phyloP scores from a whole-genome alignment of 2,888 invertebrate genomes.

The Galerucella pusilla region DNA sequence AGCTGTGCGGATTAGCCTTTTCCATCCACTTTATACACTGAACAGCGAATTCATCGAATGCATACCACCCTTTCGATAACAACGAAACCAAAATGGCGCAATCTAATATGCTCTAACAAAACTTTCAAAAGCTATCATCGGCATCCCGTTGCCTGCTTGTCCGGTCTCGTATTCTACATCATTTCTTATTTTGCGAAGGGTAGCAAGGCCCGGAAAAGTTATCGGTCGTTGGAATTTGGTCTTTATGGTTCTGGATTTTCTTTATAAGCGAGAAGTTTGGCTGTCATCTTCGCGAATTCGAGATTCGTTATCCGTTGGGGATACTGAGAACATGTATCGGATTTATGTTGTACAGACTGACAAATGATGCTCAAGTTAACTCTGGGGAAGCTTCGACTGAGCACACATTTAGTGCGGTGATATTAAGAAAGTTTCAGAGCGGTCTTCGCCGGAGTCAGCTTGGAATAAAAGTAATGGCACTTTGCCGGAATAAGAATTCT shows the following conservation, averaged over 20 bases:
- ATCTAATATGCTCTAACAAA: constrained; percentile 53
- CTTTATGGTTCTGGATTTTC: constrained; percentile 36
- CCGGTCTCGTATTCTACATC: constrained; percentile 49
- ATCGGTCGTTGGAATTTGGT: constrained; percentile 34
- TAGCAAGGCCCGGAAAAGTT: constrained; percentile 30
- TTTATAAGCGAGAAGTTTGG: constrained; percentile 33
- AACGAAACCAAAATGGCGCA: constrained; percentile 49
- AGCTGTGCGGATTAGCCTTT: constrained; percentile 40
- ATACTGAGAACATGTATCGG: constrained; percentile 59
- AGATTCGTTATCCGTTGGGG: constrained; percentile 45
- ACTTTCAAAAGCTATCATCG: constrained; percentile 54
- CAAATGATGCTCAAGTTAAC: constrained; percentile 61
- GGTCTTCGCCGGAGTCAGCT: constrained; percentile 47
- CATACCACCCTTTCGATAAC: constrained; percentile 50
- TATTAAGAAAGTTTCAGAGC: constrained; percentile 54
- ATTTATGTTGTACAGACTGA: constrained; percentile 62
- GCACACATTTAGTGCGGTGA: constrained; percentile 56
- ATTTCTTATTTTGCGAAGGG: constrained; percentile 49
- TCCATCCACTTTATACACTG: constrained; percentile 45
- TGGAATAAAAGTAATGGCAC: constrained; percentile 51
- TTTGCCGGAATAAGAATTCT: constrained; percentile 33
- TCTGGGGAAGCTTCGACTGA: constrained; percentile 53
- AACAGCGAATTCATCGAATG: constrained; percentile 44
- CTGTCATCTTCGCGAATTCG: constrained; percentile 37
- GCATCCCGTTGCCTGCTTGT: constrained; percentile 49